A percentile compares a stretch with the other conserved stretches of the same genome.
Evolutionary conservation across 2,888 invertebrate species (phyloP).

Genomic region (Sminthurinus aureus): DNA sequence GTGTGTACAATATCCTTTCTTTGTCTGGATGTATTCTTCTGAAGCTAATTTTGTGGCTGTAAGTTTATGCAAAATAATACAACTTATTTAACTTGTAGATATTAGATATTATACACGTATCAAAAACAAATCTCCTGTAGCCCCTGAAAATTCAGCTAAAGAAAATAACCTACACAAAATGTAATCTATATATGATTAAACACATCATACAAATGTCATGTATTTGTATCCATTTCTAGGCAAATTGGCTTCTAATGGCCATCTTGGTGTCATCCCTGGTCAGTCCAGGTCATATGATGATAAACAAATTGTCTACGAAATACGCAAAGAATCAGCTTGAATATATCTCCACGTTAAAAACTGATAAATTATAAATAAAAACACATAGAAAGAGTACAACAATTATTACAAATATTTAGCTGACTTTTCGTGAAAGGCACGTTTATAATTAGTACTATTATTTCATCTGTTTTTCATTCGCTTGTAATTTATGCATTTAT

Average conservation of each 20-base stretch:
- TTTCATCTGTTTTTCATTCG: no score
- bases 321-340: conserved; percentile 36
- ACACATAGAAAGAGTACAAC: not conserved
- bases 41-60: conserved; percentile 44
- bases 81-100: no score
- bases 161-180: no score
- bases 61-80: not conserved
- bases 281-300: conserved; percentile 55
- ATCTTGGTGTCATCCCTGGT: conserved; percentile 49
- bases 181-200: no score
- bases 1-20: conserved; percentile 61
- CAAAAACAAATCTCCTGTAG: not conserved
- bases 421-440: no score
- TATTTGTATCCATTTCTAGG: conserved; percentile 45
- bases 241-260: conserved; percentile 48
- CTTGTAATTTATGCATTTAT: no score
- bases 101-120: not conserved
- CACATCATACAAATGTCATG: no score
- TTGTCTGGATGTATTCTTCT: conserved; percentile 60
- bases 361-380: not conserved
- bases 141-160: not conserved
- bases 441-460: no score
- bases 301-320: conserved; percentile 36
- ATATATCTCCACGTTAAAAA: not conserved
- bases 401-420: not conserved